Conservation (phyloP, 2,797 vertebrate genomes). For the Semotilus atromaculatus region DNA sequence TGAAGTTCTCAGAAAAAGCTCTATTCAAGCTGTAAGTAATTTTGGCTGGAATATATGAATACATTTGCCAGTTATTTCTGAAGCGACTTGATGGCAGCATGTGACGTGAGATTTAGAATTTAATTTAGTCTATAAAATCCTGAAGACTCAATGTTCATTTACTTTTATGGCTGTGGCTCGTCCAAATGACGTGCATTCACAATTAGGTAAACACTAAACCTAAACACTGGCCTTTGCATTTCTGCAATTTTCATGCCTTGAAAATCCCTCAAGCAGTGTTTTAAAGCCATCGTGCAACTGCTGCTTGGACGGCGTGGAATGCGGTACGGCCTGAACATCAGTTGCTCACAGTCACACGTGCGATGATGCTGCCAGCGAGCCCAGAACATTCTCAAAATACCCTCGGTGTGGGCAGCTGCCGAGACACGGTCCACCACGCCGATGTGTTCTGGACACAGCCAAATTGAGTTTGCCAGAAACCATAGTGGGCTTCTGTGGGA, state of each 20-base stretch:
- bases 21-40: neutral
- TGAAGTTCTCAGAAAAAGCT: neutral
- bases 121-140: neutral
- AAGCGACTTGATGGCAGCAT: neutral
- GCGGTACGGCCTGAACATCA: constrained; percentile 20
- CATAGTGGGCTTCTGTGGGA: neutral
- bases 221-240: neutral
- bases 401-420: constrained; percentile 48
- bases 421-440: neutral
- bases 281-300: neutral
- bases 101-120: neutral
- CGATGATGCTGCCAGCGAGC: constrained; percentile 33
- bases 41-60: neutral
- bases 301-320: constrained; percentile 27
- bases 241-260: neutral
- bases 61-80: neutral
- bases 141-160: neutral
- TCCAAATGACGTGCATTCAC: neutral
- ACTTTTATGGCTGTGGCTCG: neutral
- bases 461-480: neutral
- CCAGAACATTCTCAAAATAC: constrained; percentile 56
- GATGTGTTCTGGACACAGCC: neutral
- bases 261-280: constrained; percentile 22
- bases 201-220: neutral
- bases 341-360: constrained; percentile 51